phyloP scores from a whole-genome alignment of 2,888 invertebrate species.

The Drosophila tripunctata region DNA sequence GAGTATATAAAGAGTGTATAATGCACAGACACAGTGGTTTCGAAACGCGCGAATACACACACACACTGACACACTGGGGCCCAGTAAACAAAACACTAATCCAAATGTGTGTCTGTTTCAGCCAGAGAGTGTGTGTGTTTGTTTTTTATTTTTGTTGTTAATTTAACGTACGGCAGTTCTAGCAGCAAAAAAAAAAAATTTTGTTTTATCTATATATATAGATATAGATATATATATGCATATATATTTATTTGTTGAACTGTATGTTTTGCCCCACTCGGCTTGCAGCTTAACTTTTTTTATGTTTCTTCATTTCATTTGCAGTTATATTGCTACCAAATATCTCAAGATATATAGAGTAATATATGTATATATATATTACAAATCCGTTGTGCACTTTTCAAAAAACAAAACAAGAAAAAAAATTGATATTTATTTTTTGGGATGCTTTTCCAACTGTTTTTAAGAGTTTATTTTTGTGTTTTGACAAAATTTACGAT shows the following conservation, averaged over 20 bases:
- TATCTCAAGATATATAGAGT: background rate
- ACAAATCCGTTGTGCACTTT: constrained; percentile 26
- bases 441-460: constrained; percentile 18
- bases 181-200: constrained; percentile 36
- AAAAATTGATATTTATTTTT: constrained; percentile 31
- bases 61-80: constrained; percentile 33
- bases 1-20: no score
- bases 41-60: constrained; percentile 11
- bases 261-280: background rate
- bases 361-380: background rate
- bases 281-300: constrained; percentile 57
- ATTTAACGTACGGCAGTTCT: constrained; percentile 37
- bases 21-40: background rate
- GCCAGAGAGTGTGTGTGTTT: constrained; percentile 40
- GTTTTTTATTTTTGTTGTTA: background rate
- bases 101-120: constrained; percentile 79
- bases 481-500: background rate
- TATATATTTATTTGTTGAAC: background rate
- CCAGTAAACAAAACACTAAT: constrained; percentile 80
- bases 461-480: background rate
- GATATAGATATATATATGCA: background rate
- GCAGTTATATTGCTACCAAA: constrained; percentile 19
- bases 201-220: background rate
- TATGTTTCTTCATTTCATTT: constrained; percentile 71
- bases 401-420: constrained; percentile 53